Evolutionary conservation across 2,888 invertebrate species (phyloP).

Genomic region (Cephus rjabovi): DNA sequence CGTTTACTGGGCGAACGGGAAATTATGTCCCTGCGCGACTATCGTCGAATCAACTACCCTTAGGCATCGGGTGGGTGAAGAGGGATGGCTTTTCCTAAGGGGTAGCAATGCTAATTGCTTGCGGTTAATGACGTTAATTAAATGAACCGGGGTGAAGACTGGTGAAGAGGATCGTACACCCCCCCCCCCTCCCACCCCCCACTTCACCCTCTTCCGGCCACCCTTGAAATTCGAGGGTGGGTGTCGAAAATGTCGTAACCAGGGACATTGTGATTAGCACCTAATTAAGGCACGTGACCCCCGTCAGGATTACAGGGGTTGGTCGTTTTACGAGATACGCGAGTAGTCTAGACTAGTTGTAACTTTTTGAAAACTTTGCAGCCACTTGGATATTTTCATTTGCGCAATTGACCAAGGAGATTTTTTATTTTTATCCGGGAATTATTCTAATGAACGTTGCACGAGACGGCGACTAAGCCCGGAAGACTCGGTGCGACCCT

Average conservation of each 20-base stretch:
- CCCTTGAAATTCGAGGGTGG: background rate
- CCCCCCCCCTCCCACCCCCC: no score
- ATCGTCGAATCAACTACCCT: background rate
- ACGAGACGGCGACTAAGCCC: no score
- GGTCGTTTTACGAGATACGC: background rate
- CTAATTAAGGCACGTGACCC: background rate
- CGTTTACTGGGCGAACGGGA: background rate
- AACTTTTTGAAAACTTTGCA: background rate
- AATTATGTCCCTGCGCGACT: background rate
- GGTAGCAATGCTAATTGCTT: background rate
- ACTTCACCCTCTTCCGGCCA: no score
- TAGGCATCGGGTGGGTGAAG: background rate
- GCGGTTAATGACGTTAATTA: background rate
- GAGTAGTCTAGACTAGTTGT: background rate
- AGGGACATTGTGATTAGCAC: background rate
- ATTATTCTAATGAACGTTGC: background rate
- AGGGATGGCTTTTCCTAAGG: background rate
- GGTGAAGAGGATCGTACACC: background rate
- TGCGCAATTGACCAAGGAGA: background rate
- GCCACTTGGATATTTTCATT: background rate
- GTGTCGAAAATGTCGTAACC: background rate
- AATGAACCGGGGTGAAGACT: background rate
- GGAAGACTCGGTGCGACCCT: no score
- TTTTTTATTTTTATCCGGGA: background rate
- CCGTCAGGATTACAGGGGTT: background rate